These are phyloP conservation scores for Fragum sueziense DNA, from an alignment of 2,888 invertebrate species.

Conservation along the genomic window DNA sequence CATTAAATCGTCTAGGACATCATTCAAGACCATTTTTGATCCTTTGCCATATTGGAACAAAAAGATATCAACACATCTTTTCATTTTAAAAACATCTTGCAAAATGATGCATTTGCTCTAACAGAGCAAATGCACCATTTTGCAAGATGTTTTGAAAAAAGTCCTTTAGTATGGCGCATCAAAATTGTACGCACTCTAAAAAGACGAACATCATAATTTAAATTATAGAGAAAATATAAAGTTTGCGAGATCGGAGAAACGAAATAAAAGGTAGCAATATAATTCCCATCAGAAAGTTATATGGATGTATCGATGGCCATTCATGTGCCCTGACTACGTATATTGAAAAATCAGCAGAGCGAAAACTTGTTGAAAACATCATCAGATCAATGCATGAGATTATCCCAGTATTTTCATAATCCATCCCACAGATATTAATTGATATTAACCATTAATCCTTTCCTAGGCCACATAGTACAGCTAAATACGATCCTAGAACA, in stretches of 20 bases:
- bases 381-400: neutral
- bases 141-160: neutral
- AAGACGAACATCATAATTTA: neutral
- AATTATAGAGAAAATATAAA: neutral
- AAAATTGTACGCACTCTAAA: neutral
- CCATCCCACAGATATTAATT: neutral
- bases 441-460: neutral
- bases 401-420: neutral
- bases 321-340: neutral
- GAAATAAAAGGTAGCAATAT: neutral
- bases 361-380: neutral
- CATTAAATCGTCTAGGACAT: conserved; percentile 15
- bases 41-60: neutral
- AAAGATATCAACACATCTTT: neutral
- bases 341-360: neutral
- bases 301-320: neutral
- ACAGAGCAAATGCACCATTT: neutral
- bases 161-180: neutral
- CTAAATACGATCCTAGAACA: too few species aligned
- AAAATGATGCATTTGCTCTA: neutral
- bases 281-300: neutral
- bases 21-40: conserved; percentile 1
- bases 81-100: neutral
- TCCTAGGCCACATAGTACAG: too few species aligned
- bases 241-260: neutral